These are phyloP conservation scores for Nycteola revayana DNA, from an alignment of 2,888 invertebrate genomes.

Conservation along the genomic window DNA sequence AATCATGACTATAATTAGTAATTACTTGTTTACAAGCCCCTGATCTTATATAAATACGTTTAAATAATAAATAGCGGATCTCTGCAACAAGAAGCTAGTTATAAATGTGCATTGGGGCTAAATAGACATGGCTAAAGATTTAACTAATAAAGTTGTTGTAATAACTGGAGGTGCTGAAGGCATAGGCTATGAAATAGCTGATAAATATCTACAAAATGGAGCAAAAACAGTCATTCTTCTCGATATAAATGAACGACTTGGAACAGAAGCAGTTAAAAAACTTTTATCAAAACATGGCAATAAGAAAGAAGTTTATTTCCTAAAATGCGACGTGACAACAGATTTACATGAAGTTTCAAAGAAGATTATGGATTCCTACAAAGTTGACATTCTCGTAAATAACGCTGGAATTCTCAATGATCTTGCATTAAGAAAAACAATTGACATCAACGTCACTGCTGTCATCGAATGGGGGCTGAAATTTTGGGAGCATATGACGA, in stretches of 20 bases:
- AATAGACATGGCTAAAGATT: conserved; percentile 24
- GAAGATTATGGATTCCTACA: conserved; percentile 45
- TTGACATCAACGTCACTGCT: conserved; percentile 57
- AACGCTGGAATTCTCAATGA: conserved; percentile 65
- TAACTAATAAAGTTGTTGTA: conserved; percentile 35
- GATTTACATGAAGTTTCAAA: conserved; percentile 64
- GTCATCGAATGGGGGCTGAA: conserved; percentile 67
- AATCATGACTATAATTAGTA: too few species aligned
- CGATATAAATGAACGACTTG: conserved; percentile 47
- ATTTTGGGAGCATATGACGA: conserved; percentile 82
- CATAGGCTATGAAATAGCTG: conserved; percentile 69
- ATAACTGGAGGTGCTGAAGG: conserved; percentile 79
- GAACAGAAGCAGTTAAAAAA: conserved; percentile 57
- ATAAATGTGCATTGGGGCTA: conserved; percentile 2
- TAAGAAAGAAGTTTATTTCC: conserved; percentile 59
- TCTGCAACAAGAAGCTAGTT: conserved; percentile 1
- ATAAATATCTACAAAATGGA: conserved; percentile 64
- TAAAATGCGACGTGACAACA: conserved; percentile 74
- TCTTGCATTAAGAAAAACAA: conserved; percentile 35
- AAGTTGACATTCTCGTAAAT: conserved; percentile 67
- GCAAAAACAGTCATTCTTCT: conserved; percentile 42
- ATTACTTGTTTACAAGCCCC: too few species aligned
- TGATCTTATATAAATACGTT: too few species aligned
- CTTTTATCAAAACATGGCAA: conserved; percentile 65
- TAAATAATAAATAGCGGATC: conserved; percentile 2